These are phyloP conservation scores for Peromyscus aztecus DNA, from an alignment of 2,797 vertebrate genomes.

Conservation along the genomic window DNA sequence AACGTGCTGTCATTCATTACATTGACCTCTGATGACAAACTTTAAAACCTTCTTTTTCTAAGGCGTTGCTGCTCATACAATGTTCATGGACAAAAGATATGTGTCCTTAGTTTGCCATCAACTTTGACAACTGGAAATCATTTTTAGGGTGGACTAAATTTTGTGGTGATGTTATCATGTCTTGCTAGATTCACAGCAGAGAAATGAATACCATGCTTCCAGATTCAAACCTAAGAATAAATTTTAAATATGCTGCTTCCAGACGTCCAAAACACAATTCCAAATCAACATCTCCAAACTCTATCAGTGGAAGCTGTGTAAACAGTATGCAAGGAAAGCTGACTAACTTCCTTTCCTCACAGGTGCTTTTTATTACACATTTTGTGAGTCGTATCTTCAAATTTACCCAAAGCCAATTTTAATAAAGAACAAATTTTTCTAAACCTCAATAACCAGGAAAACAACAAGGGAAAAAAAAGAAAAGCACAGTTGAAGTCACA, in stretches of 20 bases:
- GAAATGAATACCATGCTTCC: constrained; percentile 34
- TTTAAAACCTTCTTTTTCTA: background rate
- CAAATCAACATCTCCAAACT: constrained; percentile 51
- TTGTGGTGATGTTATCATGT: constrained; percentile 48
- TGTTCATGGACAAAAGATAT: background rate
- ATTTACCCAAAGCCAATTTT: constrained; percentile 11
- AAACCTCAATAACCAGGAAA: constrained; percentile 51
- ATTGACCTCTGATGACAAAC: background rate
- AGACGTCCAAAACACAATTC: constrained; percentile 60
- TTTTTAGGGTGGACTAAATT: constrained; percentile 35
- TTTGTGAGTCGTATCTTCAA: background rate
- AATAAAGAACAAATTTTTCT: constrained; percentile 38
- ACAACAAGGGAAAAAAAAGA: background rate
- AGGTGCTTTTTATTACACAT: constrained; percentile 17
- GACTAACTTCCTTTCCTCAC: constrained; percentile 22
- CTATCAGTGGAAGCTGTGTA: constrained; percentile 3
- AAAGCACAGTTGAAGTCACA: constrained; percentile 22
- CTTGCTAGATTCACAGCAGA: background rate
- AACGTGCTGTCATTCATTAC: background rate
- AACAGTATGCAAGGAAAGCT: background rate
- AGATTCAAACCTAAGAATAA: constrained; percentile 17
- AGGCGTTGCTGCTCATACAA: background rate
- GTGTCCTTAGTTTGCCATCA: constrained; percentile 41
- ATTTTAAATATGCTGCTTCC: constrained; percentile 42
- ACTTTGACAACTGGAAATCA: background rate